phyloP scores from a whole-genome alignment of 2,113 vertebrate genomes.

The Phalacrocorax aristotelis region DNA sequence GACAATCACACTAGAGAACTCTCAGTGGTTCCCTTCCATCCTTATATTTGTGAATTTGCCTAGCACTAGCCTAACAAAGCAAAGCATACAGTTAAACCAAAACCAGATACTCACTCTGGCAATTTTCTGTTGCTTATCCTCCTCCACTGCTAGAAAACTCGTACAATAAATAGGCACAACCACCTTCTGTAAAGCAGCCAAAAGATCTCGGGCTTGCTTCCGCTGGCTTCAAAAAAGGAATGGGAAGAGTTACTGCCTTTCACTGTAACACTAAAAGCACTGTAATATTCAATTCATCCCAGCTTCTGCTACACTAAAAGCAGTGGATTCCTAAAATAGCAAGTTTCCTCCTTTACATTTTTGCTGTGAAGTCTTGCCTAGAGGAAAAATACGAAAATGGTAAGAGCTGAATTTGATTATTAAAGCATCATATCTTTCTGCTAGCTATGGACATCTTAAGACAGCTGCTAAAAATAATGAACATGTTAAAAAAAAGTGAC shows the following conservation, averaged over 20 bases:
- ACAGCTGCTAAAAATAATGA: not conserved
- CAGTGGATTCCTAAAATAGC: not conserved
- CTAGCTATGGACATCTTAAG: not conserved
- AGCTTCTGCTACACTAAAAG: not conserved
- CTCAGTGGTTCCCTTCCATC: not conserved
- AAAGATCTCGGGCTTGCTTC: conserved; percentile 93
- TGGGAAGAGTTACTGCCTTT: not conserved
- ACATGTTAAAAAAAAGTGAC: not conserved
- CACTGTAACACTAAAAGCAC: rapidly evolving
- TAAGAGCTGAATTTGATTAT: not conserved
- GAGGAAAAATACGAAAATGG: not conserved
- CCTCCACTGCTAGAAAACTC: conserved; percentile 95
- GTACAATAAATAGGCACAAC: conserved; percentile 99
- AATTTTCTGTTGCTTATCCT: conserved; percentile 98
- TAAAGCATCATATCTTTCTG: not conserved
- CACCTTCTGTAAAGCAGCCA: conserved; percentile 95
- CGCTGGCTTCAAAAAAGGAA: conserved; percentile 81
- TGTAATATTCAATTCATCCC: not conserved
- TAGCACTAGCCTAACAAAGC: not conserved
- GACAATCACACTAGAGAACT: not conserved
- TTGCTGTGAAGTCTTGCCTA: not conserved
- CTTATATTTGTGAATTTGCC: not conserved
- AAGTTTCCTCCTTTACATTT: not conserved
- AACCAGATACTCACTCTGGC: conserved; percentile 78
- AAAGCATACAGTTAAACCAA: not conserved